Conservation (phyloP, 2,113 vertebrate genomes). For the Toxotes chatareus region DNA sequence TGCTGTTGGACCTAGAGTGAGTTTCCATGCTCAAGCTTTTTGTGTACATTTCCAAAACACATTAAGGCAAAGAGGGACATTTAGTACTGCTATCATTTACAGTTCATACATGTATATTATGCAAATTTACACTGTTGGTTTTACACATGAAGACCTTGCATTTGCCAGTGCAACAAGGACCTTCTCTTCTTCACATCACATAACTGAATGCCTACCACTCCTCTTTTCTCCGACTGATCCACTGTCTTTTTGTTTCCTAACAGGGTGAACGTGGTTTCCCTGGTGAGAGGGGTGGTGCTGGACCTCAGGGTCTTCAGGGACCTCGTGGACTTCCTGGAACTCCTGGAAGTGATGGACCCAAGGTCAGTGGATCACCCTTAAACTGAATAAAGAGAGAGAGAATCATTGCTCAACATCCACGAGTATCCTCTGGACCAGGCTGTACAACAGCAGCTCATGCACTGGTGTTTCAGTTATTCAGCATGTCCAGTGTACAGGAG, state of each 20-base stretch:
- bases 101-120: not conserved
- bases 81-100: not conserved
- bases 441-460: not conserved
- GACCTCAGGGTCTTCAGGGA: constrained; percentile 94
- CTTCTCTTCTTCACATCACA: not conserved
- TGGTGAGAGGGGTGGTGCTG: constrained; percentile 93
- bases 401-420: not conserved
- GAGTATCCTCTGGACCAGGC: not conserved
- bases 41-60: not conserved
- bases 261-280: constrained; percentile 98
- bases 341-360: constrained; percentile 95
- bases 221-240: not conserved
- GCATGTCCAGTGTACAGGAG: not conserved
- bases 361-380: constrained; percentile 83
- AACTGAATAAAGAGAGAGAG: not conserved
- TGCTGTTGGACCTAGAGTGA: constrained; percentile 92
- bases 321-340: constrained; percentile 95
- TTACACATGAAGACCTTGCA: not conserved
- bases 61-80: not conserved
- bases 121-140: not conserved
- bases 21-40: constrained; percentile 67
- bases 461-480: constrained; percentile 5
- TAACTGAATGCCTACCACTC: not conserved
- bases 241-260: constrained; percentile 9
- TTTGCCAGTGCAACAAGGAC: not conserved